Base-by-base conservation (phyloP, 2,888 invertebrate genomes). In the Trilocha varians region DNA sequence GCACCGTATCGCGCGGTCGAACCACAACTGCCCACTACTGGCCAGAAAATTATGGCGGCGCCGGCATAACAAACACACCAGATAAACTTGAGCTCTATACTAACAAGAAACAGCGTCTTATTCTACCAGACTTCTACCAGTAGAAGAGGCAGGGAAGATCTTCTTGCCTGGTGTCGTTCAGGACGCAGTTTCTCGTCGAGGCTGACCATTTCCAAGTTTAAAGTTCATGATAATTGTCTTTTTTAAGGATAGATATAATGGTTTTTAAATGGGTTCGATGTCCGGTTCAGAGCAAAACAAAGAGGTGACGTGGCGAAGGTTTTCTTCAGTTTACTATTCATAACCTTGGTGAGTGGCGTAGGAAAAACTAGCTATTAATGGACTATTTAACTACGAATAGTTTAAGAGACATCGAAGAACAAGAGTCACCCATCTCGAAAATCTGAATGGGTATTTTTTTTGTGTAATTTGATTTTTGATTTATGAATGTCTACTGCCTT, bases 11-110 rank as follows among this genome's bases (percentile, higher is more conserved):
- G 52, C 47, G 54, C 58, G 58, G 49, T 44, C 53, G 49, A 57
- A 49, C 61, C 54, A 58, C 62, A 60, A 71, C 72, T 71, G 66
- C 25, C 25, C 25, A 5, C n/a, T n/a, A n/a, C n/a, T n/a, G n/a
- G n/a, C n/a, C n/a, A n/a, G n/a, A n/a, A n/a, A n/a, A n/a, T 2
- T 25, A 5, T 25, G 25, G 25, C 25, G 17, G 8, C 17, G 15
- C 33, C 17, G 34, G 17, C 42, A 42, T 47, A 47, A 49, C 53
- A 44, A 42, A 40, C 46, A 44, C 47, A 44, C 66, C 55, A 62
- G 36, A 46, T 42, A 42, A 42, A 33, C 32, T 16, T 50, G 68
- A 65, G 44, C 68, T 49, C 36, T 43, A 39, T 47, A 37, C 47
- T 48, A 49, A 39, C 48, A 45, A 17, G 44, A 34, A 40, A 38